Evolutionary conservation across 2,113 vertebrate species (phyloP).

Genomic region (Pluvialis apricaria): DNA sequence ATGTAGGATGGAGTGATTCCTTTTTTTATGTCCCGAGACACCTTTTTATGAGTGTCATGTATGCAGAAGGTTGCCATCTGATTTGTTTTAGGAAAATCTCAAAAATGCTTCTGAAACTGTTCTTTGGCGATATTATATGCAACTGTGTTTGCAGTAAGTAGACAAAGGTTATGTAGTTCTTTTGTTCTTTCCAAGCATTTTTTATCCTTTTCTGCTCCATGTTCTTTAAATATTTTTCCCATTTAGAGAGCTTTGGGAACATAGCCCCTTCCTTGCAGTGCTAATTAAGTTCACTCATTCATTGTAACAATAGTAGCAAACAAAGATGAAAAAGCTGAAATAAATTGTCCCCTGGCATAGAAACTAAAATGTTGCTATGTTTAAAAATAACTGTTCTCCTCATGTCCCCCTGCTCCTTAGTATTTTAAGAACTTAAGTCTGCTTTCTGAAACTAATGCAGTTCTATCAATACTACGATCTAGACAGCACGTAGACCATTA

Average conservation of each 20-base stretch:
- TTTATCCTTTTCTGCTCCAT: not conserved
- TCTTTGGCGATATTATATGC: not conserved
- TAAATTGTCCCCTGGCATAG: not conserved
- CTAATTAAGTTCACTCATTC: conserved; percentile 64
- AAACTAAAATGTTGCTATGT: not conserved
- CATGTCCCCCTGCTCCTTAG: not conserved
- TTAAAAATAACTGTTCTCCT: conserved; percentile 27
- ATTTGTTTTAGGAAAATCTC: not conserved
- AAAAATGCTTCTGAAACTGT: not conserved
- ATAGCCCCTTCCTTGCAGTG: not conserved
- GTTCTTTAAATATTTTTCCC: conserved; percentile 31
- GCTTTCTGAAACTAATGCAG: conserved; percentile 40
- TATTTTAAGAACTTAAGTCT: conserved; percentile 29
- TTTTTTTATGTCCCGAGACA: not conserved
- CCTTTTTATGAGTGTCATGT: not conserved
- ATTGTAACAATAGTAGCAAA: conserved; percentile 48
- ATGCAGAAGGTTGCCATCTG: not conserved
- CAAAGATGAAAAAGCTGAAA: conserved; percentile 47
- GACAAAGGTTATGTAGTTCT: not conserved
- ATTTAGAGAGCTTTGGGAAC: conserved; percentile 16
- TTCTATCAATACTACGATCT: conserved; percentile 51
- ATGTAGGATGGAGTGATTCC: not conserved
- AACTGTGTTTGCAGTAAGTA: not conserved
- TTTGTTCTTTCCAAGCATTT: conserved; percentile 19
- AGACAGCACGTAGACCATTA: conserved; percentile 20